A percentile compares a stretch with the other conserved stretches of the same genome.
Conservation (phyloP, 2,797 vertebrate species). For the Nannoperca obscura region DNA sequence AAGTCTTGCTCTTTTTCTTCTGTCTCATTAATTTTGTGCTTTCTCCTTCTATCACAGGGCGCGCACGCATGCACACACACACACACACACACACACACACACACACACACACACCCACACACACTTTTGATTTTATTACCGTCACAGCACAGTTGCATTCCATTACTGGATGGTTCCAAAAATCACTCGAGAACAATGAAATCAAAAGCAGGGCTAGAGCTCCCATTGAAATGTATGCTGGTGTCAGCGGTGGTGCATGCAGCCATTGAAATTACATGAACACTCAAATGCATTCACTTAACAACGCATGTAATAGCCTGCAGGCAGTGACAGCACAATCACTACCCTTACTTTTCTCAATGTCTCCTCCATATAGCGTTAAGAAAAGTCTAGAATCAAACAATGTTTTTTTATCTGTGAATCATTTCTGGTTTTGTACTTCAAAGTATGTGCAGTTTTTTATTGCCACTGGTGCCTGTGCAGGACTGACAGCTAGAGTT, state of each 20-base stretch:
- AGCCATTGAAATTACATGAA: slow-evolving; percentile 1
- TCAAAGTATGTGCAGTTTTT: not conserved
- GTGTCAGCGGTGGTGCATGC: slow-evolving; percentile 10
- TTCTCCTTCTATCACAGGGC: slow-evolving; percentile 16
- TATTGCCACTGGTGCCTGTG: slow-evolving; percentile 2
- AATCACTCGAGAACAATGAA: slow-evolving; percentile 29
- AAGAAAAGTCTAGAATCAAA: not conserved
- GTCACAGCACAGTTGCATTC: slow-evolving; percentile 22
- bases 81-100: not conserved
- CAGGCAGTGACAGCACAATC: not conserved
- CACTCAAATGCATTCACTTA: slow-evolving; percentile 1
- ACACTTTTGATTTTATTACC: slow-evolving; percentile 14
- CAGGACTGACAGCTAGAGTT: slow-evolving; percentile 19
- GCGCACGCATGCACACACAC: not conserved
- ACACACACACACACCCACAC: not conserved
- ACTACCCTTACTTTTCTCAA: not conserved
- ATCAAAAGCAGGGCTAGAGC: slow-evolving; percentile 9
- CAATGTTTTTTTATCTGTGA: not conserved
- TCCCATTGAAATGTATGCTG: slow-evolving; percentile 1
- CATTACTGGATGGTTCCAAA: slow-evolving; percentile 23
- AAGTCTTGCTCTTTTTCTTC: slow-evolving; percentile 18
- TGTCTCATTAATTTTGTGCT: slow-evolving; percentile 43
- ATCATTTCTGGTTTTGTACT: not conserved
- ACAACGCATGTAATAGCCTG: not conserved
- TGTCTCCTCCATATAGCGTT: not conserved